Base-by-base conservation (phyloP, 2,113 vertebrate species). In the Nycticryphes semicollaris region DNA sequence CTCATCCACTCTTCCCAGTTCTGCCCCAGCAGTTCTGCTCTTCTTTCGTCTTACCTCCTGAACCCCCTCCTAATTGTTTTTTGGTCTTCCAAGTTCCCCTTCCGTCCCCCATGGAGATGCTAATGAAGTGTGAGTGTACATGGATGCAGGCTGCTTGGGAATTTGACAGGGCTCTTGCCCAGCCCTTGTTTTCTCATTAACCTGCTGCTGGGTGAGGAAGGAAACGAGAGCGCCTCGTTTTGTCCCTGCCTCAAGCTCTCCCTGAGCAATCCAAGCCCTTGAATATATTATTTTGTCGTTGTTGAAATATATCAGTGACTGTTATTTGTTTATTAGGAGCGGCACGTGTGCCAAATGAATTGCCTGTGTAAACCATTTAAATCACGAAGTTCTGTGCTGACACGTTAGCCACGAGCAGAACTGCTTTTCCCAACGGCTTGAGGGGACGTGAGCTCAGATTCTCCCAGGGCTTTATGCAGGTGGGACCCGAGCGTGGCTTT, bases 151-250 rank as follows among this genome's bases (percentile, higher is more conserved):
- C 96, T 96, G 95, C 91, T 84, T 6, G 93, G 96, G 96, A 97
- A 94, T 96, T 82, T 82, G 81, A 51, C 91, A n/a, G 93, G 91
- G 78, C 94, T 83, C 31, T n/a, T 59, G 77, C 94, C 88, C 90
- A 86, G 94, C 86, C 89, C 94, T 85, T 85, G 90, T 93, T 94
- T 93, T 62, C 91, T 95, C 92, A 91, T 96, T 96, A 96, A 95
- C 70, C 95, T 84, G 89, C 95, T 79, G 95, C 94, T 96, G 94
- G 0, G 78, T 6, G 79, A 53, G 86, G 86, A 63, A 47, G 35
- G 79, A 62, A 73, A 37, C 4, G 8, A 37, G 33, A 43, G 60
- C 3, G 6, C 76, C 85, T 77, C 10, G 30, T 77, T 95, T 86
- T 51, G 73, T 70, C 83, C 73, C 76, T 72, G 67, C 60, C 77